Conservation (phyloP, 2,888 invertebrate species). For the Drosophila anomalata region DNA sequence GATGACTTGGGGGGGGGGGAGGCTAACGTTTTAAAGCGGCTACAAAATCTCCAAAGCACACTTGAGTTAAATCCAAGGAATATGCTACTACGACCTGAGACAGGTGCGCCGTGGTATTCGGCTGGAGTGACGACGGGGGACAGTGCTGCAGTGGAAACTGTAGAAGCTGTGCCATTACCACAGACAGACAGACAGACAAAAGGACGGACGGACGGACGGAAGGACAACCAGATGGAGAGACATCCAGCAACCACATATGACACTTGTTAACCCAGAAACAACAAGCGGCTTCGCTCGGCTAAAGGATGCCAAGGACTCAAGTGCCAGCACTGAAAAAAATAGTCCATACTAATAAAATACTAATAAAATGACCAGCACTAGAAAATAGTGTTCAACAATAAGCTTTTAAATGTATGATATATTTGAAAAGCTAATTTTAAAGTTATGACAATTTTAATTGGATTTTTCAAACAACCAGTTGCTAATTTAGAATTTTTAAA, state of each 20-base stretch:
- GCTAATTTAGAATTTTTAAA: too few species aligned
- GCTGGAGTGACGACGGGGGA: slow-evolving; percentile 2
- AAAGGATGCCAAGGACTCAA: slow-evolving; percentile 18
- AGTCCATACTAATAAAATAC: too few species aligned
- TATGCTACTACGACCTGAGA: slow-evolving; percentile 25
- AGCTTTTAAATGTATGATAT: too few species aligned
- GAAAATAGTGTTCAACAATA: too few species aligned
- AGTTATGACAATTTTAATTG: too few species aligned
- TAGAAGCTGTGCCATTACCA: slow-evolving; percentile 50
- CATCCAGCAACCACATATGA: slow-evolving; percentile 67
- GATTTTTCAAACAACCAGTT: too few species aligned
- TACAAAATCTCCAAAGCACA: slow-evolving; percentile 79
- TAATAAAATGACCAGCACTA: too few species aligned
- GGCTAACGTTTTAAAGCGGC: slow-evolving; percentile 65
- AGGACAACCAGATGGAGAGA: slow-evolving; percentile 31
- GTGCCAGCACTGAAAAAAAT: neutral
- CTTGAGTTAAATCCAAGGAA: slow-evolving; percentile 75
- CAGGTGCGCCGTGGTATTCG: slow-evolving; percentile 30
- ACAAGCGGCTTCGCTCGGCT: slow-evolving; percentile 40
- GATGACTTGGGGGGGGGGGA: neutral
- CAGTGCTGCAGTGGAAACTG: slow-evolving; percentile 2
- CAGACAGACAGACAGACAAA: slow-evolving; percentile 39
- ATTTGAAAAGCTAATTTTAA: too few species aligned
- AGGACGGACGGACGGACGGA: neutral
- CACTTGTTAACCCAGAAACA: slow-evolving; percentile 74